phyloP scores from a whole-genome alignment of 2,888 invertebrate genomes.

The Agonum fuliginosum region DNA sequence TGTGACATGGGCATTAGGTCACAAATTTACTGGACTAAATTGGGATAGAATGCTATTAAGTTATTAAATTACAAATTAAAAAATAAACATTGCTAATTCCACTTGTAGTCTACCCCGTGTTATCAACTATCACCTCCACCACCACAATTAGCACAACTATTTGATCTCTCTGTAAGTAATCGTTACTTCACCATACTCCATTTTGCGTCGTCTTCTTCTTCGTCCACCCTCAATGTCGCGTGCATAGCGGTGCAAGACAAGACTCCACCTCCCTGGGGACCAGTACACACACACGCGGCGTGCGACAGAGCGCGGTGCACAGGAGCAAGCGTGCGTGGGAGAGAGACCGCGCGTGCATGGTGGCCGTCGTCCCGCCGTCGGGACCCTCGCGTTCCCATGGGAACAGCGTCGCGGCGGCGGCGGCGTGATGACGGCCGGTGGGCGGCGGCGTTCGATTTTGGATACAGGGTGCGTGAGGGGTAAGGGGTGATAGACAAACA shows the following conservation, averaged over 20 bases:
- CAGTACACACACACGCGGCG: conserved; percentile 61
- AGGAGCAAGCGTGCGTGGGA: conserved; percentile 60
- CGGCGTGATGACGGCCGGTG: conserved; percentile 63
- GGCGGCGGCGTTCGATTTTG: conserved; percentile 41
- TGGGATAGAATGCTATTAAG: too few species aligned
- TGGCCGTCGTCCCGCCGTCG: conserved; percentile 44
- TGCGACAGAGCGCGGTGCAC: background rate
- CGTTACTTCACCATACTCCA: too few species aligned
- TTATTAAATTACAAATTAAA: too few species aligned
- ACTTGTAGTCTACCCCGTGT: too few species aligned
- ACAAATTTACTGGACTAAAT: too few species aligned
- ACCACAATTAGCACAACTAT: too few species aligned
- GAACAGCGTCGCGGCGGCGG: conserved; percentile 72
- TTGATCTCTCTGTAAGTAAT: too few species aligned
- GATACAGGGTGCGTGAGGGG: too few species aligned
- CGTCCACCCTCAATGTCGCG: conserved; percentile 42
- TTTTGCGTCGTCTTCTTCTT: background rate
- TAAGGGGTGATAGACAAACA: too few species aligned
- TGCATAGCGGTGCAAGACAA: conserved; percentile 64
- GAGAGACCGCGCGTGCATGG: background rate
- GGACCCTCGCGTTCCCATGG: conserved; percentile 75
- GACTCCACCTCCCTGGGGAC: conserved; percentile 73
- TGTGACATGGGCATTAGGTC: too few species aligned
- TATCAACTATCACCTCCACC: too few species aligned
- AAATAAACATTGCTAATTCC: too few species aligned